Conservation (phyloP, 2,888 invertebrate species). For the Sisyra terminalis region DNA sequence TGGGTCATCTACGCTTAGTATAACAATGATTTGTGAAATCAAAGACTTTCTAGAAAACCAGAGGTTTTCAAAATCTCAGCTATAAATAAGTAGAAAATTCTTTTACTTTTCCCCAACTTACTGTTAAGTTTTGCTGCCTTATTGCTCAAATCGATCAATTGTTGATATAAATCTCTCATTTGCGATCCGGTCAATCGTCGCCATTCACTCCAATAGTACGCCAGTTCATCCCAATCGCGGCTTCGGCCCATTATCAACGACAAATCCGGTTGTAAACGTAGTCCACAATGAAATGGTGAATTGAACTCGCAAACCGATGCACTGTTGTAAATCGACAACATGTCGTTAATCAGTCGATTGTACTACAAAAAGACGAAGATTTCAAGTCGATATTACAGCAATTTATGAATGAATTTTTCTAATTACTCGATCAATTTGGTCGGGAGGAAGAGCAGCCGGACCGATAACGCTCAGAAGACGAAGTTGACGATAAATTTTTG, state of each 20-base stretch:
- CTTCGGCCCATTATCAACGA: constrained; percentile 61
- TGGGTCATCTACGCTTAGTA: too few species aligned
- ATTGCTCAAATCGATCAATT: constrained; percentile 62
- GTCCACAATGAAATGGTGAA: constrained; percentile 66
- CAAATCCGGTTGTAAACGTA: constrained; percentile 64
- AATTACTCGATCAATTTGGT: constrained; percentile 66
- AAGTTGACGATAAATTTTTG: constrained; percentile 52
- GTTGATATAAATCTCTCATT: constrained; percentile 63
- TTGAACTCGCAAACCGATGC: constrained; percentile 74
- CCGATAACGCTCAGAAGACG: constrained; percentile 64
- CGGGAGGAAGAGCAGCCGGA: constrained; percentile 66
- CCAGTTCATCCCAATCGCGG: constrained; percentile 76
- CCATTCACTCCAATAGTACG: constrained; percentile 83
- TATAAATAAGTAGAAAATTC: too few species aligned
- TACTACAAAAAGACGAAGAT: constrained; percentile 39
- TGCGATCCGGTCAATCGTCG: constrained; percentile 67
- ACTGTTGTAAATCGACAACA: constrained; percentile 73
- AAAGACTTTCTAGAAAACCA: too few species aligned
- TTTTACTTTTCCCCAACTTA: constrained; percentile 28
- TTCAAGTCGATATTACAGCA: neutral
- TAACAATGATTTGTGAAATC: too few species aligned
- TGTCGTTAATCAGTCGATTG: constrained; percentile 73
- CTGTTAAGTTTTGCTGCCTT: constrained; percentile 68
- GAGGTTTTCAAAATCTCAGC: too few species aligned
- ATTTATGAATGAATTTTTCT: too few species aligned